Evolutionary conservation across 1,140 invertebrate species (phyloP), one percentile per base, ranked within the genome.

Genomic region (Cheumatopsyche charites): DNA sequence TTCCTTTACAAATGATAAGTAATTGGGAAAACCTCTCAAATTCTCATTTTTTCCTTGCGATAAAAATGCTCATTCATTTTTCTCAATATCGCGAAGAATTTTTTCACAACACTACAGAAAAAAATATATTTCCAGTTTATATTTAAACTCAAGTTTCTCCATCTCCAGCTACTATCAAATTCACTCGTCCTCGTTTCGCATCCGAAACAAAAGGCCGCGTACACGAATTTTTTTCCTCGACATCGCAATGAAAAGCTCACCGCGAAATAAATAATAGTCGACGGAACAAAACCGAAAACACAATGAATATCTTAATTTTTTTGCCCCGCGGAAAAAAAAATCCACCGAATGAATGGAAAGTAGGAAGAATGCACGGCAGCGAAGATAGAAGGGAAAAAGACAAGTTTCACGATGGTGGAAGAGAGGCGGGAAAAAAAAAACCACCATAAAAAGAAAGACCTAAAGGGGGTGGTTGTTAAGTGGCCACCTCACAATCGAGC

Each of bases 271-370:
- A 58, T 58, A 58, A 58, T 58, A 58, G 55, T 26, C 19, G 29
- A 21, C 21, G 17, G 55, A 58, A 58, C 55, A 58, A 58, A 58
- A 58, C 55, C 55, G 19, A 58, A 26, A 58, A 58, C 55, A 58
- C 55, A 58, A 58, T 58, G 55, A 58, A 58, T 58, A 58, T 58
- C 55, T 58, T 58, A 58, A 58, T 58, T 58, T 58, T 58, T 58
- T 58, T 58, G 3, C 55, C 11, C 55, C 23, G 23, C 23, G 21
- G 23, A 58, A 25, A 36, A 47, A n/a, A 15, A 13, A 47, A 47
- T 4, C 43, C 15, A 15, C 15, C 29, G 55, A 23, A 25, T 58
- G 55, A 58, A 58, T 58, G 19, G 55, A 58, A 58, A 58, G 12
- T 3, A 58, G 55, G 55, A 58, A 58, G 55, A 58, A 58, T 58